These are phyloP conservation scores for Antedon mediterranea DNA, from an alignment of 53 echinoderm and acorn worm species.

Conservation along the genomic window DNA sequence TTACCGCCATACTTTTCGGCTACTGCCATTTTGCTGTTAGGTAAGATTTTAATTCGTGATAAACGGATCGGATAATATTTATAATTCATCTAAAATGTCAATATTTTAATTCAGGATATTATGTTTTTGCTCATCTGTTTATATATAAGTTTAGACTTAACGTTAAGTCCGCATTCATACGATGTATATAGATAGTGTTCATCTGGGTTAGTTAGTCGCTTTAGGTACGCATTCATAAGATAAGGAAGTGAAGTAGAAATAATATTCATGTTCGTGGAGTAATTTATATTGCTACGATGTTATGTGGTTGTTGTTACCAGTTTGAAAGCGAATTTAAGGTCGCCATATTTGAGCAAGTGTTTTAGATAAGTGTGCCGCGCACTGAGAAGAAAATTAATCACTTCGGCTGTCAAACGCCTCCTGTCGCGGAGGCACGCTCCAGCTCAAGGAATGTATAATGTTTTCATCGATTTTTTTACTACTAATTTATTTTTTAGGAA, in stretches of 20 bases:
- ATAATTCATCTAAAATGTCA: background rate
- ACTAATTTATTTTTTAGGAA: background rate
- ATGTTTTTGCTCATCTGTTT: too few species aligned
- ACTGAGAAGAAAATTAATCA: background rate
- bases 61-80: background rate
- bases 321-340: background rate
- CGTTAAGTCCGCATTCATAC: too few species aligned
- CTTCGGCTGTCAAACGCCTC: background rate
- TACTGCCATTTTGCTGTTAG: background rate
- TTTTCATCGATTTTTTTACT: background rate
- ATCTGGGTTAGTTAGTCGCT: too few species aligned
- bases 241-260: too few species aligned
- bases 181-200: too few species aligned
- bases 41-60: background rate
- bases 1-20: background rate
- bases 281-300: too few species aligned
- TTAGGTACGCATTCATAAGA: too few species aligned
- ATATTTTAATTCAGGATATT: too few species aligned
- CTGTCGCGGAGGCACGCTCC: background rate
- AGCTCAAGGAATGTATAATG: background rate
- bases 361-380: background rate
- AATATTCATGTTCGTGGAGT: too few species aligned
- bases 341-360: background rate
- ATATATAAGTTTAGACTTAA: too few species aligned
- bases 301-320: too few species aligned